A percentile compares a stretch with the other conserved stretches of the same genome.
Evolutionary conservation across 2,888 invertebrate species (phyloP).

Genomic region (Scrobipalpa costella): DNA sequence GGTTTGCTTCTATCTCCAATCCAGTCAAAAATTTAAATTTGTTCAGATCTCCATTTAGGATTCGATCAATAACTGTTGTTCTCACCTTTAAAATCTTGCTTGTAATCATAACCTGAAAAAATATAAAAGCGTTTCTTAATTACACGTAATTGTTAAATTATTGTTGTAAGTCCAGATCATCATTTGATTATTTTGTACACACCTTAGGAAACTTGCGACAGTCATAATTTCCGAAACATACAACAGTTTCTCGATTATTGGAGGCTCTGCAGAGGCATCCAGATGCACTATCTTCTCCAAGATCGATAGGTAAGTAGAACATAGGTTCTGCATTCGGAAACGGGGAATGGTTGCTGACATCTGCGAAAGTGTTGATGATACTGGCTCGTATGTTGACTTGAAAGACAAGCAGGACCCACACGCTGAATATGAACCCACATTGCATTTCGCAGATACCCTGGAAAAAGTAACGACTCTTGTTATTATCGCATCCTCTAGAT

Average conservation of each 20-base stretch:
- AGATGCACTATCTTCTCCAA: conserved; percentile 60
- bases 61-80: conserved; percentile 70
- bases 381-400: conserved; percentile 58
- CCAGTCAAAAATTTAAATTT: conserved; percentile 58
- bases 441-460: conserved; percentile 50
- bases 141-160: not conserved
- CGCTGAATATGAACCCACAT: conserved; percentile 51
- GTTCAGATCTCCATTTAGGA: conserved; percentile 68
- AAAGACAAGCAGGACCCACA: conserved; percentile 65
- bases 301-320: conserved; percentile 55
- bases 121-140: conserved; percentile 18
- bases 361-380: conserved; percentile 57
- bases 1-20: conserved; percentile 80
- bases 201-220: conserved; percentile 77
- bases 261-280: conserved; percentile 78
- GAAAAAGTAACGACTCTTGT: conserved; percentile 27
- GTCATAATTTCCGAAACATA: conserved; percentile 78
- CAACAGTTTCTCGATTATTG: conserved; percentile 51
- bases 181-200: conserved; percentile 21
- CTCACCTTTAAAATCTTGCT: conserved; percentile 70
- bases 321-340: conserved; percentile 49
- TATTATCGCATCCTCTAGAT: not conserved
- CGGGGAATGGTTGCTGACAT: conserved; percentile 49
- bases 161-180: no score
- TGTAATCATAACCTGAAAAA: conserved; percentile 59